Evolutionary conservation across 2,888 invertebrate genomes (phyloP), one percentile per base, ranked within the genome.

Genomic region (Carabus problematicus): DNA sequence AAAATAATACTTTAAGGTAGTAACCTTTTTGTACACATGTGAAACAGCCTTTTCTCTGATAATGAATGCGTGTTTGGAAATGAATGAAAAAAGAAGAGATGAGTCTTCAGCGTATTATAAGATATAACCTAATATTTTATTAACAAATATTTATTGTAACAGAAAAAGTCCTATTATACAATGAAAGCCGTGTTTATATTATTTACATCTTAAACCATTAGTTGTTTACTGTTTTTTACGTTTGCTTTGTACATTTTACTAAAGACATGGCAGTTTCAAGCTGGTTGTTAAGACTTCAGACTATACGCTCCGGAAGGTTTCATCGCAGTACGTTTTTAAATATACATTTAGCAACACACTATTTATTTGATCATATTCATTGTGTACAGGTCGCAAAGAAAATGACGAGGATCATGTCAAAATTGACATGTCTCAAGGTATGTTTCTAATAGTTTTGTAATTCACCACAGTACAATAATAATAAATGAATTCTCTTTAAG

Each of bases 321-420:
- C 83, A 82, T 78, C 75, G 83, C 78, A 75, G 78, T 79, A 78
- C 74, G 76, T 74, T 74, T 63, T 66, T 42, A 29, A 47, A 29
- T 47, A 41, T 70, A 56, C 68, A 56, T 16, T 63, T 60, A n/a
- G 70, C 45, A 62, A 55, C 68, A 70, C 42, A 19, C 73, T 72
- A 39, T 56, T 55, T 63, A 64, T 71, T 70, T 49, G 70, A 45
- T 43, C 40, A 42, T 63, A 68, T 71, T 77, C 42, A 69, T 58
- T 69, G 62, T 70, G 82, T 84, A 72, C 79, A 87, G 86, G 84
- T 78, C 85, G 83, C 81, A 81, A 81, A 69, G 77, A 75, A 72
- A 77, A 76, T 77, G 85, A 83, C 77, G 89, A 90, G 81, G 90
- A 90, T 82, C 86, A 79, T 74, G 81, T 85, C 71, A 83, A 84